Percentiles rank a stretch among this genome's conserved stretches.
Conservation (phyloP, 2,797 vertebrate species). For the Melanotaenia nigrans region DNA sequence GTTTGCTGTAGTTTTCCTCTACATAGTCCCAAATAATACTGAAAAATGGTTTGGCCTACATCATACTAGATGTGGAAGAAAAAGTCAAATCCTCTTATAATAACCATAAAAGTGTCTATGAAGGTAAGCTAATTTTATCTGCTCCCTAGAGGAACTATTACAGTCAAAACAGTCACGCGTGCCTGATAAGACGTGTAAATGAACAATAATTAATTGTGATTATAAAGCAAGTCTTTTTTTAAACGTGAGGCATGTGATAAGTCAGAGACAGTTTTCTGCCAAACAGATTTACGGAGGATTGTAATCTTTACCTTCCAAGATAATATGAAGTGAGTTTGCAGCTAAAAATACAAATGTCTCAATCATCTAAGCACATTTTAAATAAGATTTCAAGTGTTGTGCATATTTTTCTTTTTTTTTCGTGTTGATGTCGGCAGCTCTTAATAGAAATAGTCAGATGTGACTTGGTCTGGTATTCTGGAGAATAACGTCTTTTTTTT, state of each 20-base stretch:
- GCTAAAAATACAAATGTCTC: slow-evolving; percentile 38
- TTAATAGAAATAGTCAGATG: slow-evolving; percentile 25
- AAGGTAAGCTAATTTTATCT: slow-evolving; percentile 45
- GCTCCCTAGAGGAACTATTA: slow-evolving; percentile 15
- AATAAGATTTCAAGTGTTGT: slow-evolving; percentile 7
- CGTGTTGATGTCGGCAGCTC: not conserved
- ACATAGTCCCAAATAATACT: slow-evolving; percentile 6
- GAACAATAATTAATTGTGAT: slow-evolving; percentile 45
- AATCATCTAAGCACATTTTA: slow-evolving; percentile 6
- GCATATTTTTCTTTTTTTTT: not conserved
- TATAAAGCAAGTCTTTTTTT: slow-evolving; percentile 18
- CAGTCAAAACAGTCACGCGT: slow-evolving; percentile 26
- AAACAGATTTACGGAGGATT: slow-evolving; percentile 4
- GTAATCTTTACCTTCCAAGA: slow-evolving; percentile 18
- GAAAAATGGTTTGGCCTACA: slow-evolving; percentile 9
- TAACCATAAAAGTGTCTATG: slow-evolving; percentile 8
- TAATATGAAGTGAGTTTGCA: slow-evolving; percentile 19
- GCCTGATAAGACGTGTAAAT: slow-evolving; percentile 35
- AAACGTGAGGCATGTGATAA: slow-evolving; percentile 14
- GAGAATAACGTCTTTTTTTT: slow-evolving; percentile 12
- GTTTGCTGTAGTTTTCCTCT: slow-evolving; percentile 25
- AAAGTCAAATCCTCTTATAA: slow-evolving; percentile 13
- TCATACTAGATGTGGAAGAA: slow-evolving; percentile 12
- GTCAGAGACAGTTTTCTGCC: slow-evolving; percentile 15
- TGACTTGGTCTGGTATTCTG: slow-evolving; percentile 16